Percentiles rank a stretch among this genome's conserved stretches.
These are phyloP conservation scores for Mus musculus DNA, from an alignment of 2,113 vertebrate genomes.

Conservation along the genomic window DNA sequence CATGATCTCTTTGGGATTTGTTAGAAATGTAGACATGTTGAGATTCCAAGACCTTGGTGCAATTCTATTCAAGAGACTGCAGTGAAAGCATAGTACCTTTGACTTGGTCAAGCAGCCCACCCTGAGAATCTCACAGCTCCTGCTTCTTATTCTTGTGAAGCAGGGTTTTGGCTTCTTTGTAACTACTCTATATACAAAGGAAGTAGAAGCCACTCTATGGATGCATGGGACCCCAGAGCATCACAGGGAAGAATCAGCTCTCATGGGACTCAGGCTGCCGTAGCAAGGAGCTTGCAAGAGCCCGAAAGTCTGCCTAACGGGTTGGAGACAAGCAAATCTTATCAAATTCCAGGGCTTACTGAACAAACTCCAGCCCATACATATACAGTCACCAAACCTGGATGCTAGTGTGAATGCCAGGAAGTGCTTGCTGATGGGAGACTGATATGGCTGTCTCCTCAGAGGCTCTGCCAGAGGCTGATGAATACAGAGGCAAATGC, in stretches of 20 bases:
- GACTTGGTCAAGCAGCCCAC: neutral
- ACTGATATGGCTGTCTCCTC: too few relatives aligned
- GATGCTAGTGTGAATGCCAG: too few relatives aligned
- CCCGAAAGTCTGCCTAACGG: neutral
- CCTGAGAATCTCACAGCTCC: constrained; percentile 34
- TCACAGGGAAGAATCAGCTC: neutral
- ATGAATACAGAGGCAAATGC: too few relatives aligned
- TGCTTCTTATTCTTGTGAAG: neutral
- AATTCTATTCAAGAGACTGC: neutral
- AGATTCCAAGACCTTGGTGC: neutral
- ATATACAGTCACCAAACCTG: too few relatives aligned
- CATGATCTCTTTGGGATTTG: neutral
- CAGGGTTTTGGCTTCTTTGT: neutral
- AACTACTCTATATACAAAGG: neutral
- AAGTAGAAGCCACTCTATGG: neutral
- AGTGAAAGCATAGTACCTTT: neutral
- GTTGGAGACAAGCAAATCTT: neutral
- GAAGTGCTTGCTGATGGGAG: too few relatives aligned
- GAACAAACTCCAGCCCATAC: too few relatives aligned
- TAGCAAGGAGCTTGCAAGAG: neutral
- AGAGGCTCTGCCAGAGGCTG: too few relatives aligned
- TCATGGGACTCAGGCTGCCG: fast-evolving
- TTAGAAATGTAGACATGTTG: neutral
- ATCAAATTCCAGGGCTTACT: neutral
- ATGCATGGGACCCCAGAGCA: neutral